phyloP scores from a whole-genome alignment of 2,888 invertebrate genomes.

The Agrochola lota region DNA sequence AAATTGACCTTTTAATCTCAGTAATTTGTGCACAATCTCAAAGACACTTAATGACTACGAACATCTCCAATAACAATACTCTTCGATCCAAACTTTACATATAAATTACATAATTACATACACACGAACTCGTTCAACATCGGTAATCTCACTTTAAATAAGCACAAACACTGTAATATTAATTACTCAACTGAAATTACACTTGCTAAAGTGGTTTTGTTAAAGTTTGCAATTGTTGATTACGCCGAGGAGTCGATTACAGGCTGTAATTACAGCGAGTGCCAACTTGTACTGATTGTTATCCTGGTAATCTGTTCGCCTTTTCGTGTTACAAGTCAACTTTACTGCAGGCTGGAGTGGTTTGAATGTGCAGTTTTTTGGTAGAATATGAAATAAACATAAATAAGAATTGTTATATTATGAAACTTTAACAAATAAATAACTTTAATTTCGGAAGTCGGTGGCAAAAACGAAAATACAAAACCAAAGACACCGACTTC shows the following conservation, averaged over 20 bases:
- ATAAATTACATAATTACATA: conserved; percentile 66
- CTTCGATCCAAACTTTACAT: conserved; percentile 65
- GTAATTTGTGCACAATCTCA: conserved; percentile 8
- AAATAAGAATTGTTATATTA: background rate
- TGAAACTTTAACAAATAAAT: background rate
- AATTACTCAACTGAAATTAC: conserved; percentile 77
- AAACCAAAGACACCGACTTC: no score
- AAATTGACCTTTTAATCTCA: background rate
- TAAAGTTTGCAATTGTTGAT: conserved; percentile 79
- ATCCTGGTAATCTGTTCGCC: conserved; percentile 72
- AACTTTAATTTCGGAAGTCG: background rate
- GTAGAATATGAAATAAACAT: background rate
- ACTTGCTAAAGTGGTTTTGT: conserved; percentile 75
- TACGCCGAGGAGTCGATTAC: conserved; percentile 71
- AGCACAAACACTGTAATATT: conserved; percentile 72
- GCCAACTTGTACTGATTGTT: conserved; percentile 66
- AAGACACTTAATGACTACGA: conserved; percentile 24
- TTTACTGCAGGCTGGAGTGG: conserved; percentile 10
- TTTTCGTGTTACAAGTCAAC: conserved; percentile 60
- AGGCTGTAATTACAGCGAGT: conserved; percentile 61
- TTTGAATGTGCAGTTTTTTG: background rate
- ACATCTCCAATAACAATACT: conserved; percentile 45
- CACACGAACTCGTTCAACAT: conserved; percentile 56
- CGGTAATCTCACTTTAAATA: conserved; percentile 68
- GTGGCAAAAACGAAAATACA: background rate